Evolutionary conservation across 2,113 vertebrate genomes (phyloP).

Genomic region (Odocoileus virginianus): DNA sequence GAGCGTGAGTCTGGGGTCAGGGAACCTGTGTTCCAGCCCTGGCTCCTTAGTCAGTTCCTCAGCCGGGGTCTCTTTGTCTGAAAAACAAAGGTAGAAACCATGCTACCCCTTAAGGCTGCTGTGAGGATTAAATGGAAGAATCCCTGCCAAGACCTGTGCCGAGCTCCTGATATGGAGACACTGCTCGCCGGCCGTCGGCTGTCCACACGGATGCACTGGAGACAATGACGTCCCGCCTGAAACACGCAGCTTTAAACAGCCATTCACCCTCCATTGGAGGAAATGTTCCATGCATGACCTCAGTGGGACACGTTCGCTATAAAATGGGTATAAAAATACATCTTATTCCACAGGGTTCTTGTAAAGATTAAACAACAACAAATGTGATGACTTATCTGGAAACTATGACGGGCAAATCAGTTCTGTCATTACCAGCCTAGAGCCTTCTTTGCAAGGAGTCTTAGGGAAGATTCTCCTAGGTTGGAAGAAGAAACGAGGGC

Average conservation of each 20-base stretch:
- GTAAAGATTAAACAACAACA: not conserved
- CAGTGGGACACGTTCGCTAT: not conserved
- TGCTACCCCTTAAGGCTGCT: fast-evolving
- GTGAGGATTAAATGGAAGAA: not conserved
- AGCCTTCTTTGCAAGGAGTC: not conserved
- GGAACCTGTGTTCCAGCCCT: not conserved
- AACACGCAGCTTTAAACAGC: not conserved
- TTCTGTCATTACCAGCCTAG: too few relatives aligned
- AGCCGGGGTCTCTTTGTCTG: not conserved
- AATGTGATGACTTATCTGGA: not conserved
- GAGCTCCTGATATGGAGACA: not conserved
- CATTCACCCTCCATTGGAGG: not conserved
- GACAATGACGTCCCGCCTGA: not conserved
- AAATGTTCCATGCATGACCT: not conserved
- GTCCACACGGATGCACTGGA: too few relatives aligned
- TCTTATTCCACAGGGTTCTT: not conserved
- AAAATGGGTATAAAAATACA: not conserved
- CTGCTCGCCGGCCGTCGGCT: fast-evolving
- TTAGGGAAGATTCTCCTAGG: fast-evolving
- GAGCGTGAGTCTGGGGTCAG: not conserved
- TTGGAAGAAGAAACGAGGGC: not conserved
- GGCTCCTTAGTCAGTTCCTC: too few relatives aligned
- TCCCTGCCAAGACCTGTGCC: fast-evolving
- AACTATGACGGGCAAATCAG: not conserved
- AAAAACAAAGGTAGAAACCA: not conserved